phyloP scores from a whole-genome alignment of 2,797 vertebrate genomes.

The Centropyge bicolor region DNA sequence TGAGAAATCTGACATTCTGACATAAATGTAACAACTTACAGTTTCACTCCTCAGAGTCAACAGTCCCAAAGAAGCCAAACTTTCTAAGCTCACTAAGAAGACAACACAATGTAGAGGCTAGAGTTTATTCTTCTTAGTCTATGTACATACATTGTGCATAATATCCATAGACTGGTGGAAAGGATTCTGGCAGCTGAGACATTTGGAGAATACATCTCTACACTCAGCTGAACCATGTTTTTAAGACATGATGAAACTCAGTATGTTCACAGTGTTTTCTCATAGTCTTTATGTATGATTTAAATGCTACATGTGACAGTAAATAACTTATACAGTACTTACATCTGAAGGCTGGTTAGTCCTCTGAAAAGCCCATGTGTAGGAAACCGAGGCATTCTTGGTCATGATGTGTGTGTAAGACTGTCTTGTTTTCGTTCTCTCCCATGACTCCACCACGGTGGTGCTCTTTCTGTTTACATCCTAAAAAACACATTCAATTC shows the following conservation, averaged over 20 bases:
- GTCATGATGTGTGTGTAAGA: constrained; percentile 93
- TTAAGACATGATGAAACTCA: not conserved
- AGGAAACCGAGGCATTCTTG: constrained; percentile 94
- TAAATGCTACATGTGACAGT: too few relatives aligned
- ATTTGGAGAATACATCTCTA: not conserved
- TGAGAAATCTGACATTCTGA: not conserved
- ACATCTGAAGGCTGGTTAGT: constrained; percentile 93
- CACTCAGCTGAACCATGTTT: not conserved
- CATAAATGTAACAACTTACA: too few relatives aligned
- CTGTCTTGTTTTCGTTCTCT: constrained; percentile 91
- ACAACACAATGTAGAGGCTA: not conserved
- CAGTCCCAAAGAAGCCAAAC: not conserved
- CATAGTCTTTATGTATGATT: not conserved
- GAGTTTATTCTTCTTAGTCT: not conserved
- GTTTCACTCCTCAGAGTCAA: not conserved
- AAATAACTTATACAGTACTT: constrained; percentile 70
- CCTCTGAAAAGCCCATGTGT: constrained; percentile 98
- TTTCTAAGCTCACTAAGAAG: not conserved
- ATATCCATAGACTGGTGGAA: not conserved
- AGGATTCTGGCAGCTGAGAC: not conserved
- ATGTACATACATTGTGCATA: not conserved
- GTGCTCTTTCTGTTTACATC: constrained; percentile 96
- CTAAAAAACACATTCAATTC: constrained; percentile 71
- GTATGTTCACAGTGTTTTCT: not conserved
- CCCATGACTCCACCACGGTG: constrained; percentile 96